Percentiles rank a stretch among this genome's conserved stretches.
These are phyloP conservation scores for Paralichthys olivaceus DNA, from an alignment of 2,113 vertebrate species.

Conservation along the genomic window DNA sequence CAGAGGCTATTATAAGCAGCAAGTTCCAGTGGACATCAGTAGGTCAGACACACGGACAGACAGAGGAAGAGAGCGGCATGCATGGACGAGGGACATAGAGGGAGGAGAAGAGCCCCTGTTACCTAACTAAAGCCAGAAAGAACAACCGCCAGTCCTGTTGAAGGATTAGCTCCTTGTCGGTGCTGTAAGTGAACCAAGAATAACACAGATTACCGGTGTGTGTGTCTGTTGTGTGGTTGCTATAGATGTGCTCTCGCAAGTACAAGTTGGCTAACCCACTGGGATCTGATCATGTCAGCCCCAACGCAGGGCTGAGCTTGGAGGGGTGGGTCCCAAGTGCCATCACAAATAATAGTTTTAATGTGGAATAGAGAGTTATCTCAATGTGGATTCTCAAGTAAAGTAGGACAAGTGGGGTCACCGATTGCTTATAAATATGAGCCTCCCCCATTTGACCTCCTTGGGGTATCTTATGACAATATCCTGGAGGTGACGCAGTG, in stretches of 20 bases:
- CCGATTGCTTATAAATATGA: constrained; percentile 30
- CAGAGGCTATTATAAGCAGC: constrained; percentile 82
- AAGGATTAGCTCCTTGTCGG: constrained; percentile 72
- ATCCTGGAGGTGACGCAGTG: constrained; percentile 58
- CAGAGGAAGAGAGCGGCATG: constrained; percentile 53
- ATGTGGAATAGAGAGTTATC: constrained; percentile 14
- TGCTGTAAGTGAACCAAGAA: constrained; percentile 81
- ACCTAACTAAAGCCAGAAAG: constrained; percentile 74
- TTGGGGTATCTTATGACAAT: constrained; percentile 68
- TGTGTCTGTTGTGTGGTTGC: constrained; percentile 40
- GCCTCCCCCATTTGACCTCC: constrained; percentile 22
- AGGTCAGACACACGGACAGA: constrained; percentile 37
- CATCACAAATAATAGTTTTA: constrained; percentile 15
- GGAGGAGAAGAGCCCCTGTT: constrained; percentile 56
- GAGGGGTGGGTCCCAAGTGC: constrained; percentile 1
- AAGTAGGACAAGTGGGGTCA: constrained; percentile 33
- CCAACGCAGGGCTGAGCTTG: constrained; percentile 19
- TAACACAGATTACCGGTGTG: constrained; percentile 75
- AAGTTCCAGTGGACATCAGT: constrained; percentile 44
- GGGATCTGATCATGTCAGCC: constrained; percentile 16
- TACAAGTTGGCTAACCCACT: constrained; percentile 31
- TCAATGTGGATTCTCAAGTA: constrained; percentile 19
- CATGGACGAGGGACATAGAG: constrained; percentile 69
- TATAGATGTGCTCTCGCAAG: constrained; percentile 29
- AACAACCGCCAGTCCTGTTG: constrained; percentile 62